These are phyloP conservation scores for Lontra canadensis DNA, from an alignment of 2,113 vertebrate species.

Conservation along the genomic window DNA sequence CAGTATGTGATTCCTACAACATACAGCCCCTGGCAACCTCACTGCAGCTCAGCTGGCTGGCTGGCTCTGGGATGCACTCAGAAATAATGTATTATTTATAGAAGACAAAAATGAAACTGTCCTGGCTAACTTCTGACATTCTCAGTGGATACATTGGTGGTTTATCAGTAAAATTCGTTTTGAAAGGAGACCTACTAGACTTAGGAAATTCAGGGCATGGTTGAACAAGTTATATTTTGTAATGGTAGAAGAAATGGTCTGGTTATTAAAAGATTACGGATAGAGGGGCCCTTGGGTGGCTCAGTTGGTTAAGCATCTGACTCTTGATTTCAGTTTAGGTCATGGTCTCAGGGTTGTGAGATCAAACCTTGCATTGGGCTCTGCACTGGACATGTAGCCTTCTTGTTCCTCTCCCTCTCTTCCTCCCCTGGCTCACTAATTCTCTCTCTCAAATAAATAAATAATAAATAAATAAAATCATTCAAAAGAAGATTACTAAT, in stretches of 20 bases:
- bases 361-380: background rate
- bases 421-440: background rate
- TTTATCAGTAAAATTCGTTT: background rate
- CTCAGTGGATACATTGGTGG: background rate
- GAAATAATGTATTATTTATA: background rate
- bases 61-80: background rate
- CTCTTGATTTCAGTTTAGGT: background rate
- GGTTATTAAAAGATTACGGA: background rate
- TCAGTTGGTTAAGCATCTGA: background rate
- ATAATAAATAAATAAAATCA: background rate
- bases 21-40: background rate
- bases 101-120: background rate
- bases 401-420: background rate
- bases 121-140: background rate
- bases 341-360: background rate
- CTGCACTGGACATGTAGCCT: background rate
- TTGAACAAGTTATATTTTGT: background rate
- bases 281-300: background rate
- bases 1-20: background rate
- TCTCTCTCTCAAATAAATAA: background rate
- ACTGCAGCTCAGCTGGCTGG: background rate
- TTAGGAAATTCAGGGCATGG: background rate
- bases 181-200: background rate
- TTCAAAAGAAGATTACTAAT: background rate
- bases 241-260: background rate